phyloP scores from a whole-genome alignment of 2,797 vertebrate genomes.

The Bucorvus abyssinicus region DNA sequence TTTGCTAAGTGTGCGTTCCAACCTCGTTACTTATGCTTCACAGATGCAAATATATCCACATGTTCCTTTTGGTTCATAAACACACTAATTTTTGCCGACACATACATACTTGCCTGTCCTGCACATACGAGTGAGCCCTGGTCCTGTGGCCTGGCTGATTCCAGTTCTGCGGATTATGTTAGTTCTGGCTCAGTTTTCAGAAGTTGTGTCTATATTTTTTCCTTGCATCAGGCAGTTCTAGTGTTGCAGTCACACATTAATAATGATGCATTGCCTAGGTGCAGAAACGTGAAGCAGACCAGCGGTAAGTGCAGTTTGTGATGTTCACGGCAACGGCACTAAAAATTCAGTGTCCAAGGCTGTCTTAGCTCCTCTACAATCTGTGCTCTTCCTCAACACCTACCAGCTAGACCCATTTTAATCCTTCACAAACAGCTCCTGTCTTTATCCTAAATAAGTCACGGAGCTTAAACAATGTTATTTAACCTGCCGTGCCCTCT shows the following conservation, averaged over 20 bases:
- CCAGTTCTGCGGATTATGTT: background rate
- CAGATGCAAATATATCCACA: background rate
- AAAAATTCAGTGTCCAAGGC: background rate
- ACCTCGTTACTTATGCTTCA: background rate
- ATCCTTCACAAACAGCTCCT: conserved; percentile 14
- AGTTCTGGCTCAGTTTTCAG: background rate
- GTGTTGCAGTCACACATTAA: background rate
- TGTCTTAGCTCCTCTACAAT: background rate
- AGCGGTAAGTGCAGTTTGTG: background rate
- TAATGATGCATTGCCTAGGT: background rate
- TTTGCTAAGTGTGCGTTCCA: background rate
- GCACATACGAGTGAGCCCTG: background rate
- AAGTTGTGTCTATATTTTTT: background rate
- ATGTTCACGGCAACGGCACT: background rate
- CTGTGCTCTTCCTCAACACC: background rate
- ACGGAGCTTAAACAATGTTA: conserved; percentile 46
- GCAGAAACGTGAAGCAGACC: background rate
- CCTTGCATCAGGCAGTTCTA: background rate
- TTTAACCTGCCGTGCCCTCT: conserved; percentile 53
- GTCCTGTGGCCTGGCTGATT: background rate
- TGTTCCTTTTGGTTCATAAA: background rate
- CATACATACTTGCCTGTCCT: background rate
- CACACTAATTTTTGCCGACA: background rate
- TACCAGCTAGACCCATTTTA: background rate
- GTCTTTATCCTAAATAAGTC: conserved; percentile 7